Base-by-base conservation (phyloP, 1,140 invertebrate species). In the Eupristina koningsbergeri region DNA sequence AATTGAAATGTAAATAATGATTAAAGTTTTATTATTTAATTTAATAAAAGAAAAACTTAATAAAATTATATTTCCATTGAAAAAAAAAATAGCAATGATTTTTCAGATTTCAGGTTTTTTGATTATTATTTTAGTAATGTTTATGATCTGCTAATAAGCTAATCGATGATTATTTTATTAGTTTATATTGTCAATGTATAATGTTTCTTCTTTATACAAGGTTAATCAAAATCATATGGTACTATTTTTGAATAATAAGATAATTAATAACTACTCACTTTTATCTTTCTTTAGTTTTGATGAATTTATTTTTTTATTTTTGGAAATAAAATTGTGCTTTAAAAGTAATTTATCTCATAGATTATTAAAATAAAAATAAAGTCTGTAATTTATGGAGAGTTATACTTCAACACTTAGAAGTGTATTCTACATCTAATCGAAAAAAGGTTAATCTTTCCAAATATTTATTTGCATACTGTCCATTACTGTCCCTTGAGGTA, bases 401-500 rank as follows among this genome's bases (percentile, higher is more conserved):
- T 81, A 39, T 36, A n/a, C 58, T 11, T 41, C 36, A 58, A 31
- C 74, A 67, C 80, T 73, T 58, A 58, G 67, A 73, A 81, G 67
- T n/a, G 41, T 45, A 45, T 26, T 71, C 39, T 39, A 5, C 67
- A 45, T 71, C 39, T 76, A 76, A 76, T 76, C 74, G 50, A 53
- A 76, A 76, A 76, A 53, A 76, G 58, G 74, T 76, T 76, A 58
- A 76, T 58, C 58, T 76, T 76, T 58, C 41, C 31, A 19, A 34
- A 39, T 50, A 73, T 53, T 67, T 41, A 82, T 82, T 82, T 64
- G 73, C 73, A 82, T 82, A 75, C 61, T 41, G 41, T 36, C 58
- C 73, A 50, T 45, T 81, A 34, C 47, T 73, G 3, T 50, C 80
- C 63, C 69, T 61, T 26, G 80, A 73, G 50, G 74, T 74, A 73